These are phyloP conservation scores for Colistium nudipinnis DNA, from an alignment of 2,113 vertebrate genomes.

Conservation along the genomic window DNA sequence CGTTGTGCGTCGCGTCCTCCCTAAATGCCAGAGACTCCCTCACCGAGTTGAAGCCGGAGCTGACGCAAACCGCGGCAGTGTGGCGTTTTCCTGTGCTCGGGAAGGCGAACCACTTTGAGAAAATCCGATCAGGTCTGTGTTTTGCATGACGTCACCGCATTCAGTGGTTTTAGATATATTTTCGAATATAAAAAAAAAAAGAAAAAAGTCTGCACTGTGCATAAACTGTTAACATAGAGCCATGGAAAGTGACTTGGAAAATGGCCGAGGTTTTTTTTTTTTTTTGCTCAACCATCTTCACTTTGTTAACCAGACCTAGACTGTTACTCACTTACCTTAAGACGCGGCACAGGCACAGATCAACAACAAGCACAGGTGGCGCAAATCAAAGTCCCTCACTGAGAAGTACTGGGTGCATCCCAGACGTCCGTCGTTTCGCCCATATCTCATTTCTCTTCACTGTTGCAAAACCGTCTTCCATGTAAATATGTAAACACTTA, in stretches of 20 bases:
- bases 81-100: slow-evolving; percentile 12
- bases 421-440: not conserved
- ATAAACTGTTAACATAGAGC: slow-evolving; percentile 17
- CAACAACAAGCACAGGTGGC: slow-evolving; percentile 33
- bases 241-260: slow-evolving; percentile 14
- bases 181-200: slow-evolving; percentile 11
- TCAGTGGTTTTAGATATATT: slow-evolving; percentile 36
- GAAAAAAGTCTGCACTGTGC: slow-evolving; percentile 29
- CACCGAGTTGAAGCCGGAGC: slow-evolving; percentile 1
- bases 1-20: slow-evolving; percentile 30
- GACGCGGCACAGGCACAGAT: slow-evolving; percentile 31
- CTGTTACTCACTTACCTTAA: slow-evolving; percentile 65
- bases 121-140: slow-evolving; percentile 5
- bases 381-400: slow-evolving; percentile 32
- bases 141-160: slow-evolving; percentile 37
- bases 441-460: slow-evolving; percentile 34
- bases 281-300: slow-evolving; percentile 24
- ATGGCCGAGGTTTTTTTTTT: no score
- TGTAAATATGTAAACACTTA: slow-evolving; percentile 81
- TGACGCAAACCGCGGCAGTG: slow-evolving; percentile 12
- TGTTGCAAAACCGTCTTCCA: slow-evolving; percentile 46
- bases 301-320: slow-evolving; percentile 36
- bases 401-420: slow-evolving; percentile 32
- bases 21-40: slow-evolving; percentile 28
- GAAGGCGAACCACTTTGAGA: slow-evolving; percentile 6